Percentiles rank a stretch among this genome's conserved stretches.
Conservation (phyloP, 23 tunicate species). For the Trididemnum clinides region DNA sequence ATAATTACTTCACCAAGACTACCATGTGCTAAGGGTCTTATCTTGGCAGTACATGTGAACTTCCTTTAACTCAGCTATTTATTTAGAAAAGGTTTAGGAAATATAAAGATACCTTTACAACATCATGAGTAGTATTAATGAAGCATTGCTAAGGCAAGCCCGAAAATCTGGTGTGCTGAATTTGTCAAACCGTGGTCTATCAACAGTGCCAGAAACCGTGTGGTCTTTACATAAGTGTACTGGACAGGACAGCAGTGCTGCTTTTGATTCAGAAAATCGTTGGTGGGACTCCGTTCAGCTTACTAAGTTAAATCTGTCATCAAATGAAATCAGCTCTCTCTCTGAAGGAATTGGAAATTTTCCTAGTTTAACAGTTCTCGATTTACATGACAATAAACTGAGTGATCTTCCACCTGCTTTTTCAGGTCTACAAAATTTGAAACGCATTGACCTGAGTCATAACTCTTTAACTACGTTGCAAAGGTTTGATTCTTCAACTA, state of each 20-base stretch:
- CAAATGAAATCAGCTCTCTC: conserved; percentile 47
- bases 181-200: conserved; percentile 47
- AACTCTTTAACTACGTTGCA: conserved; percentile 48
- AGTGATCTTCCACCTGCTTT: conserved; percentile 28
- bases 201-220: conserved; percentile 54
- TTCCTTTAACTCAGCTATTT: too few species aligned
- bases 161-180: conserved; percentile 72
- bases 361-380: conserved; percentile 45
- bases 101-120: too few species aligned
- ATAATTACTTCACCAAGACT: too few species aligned
- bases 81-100: too few species aligned
- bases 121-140: too few species aligned
- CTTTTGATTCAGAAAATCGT: conserved; percentile 26
- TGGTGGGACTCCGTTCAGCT: conserved; percentile 91
- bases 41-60: too few species aligned
- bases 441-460: conserved; percentile 67
- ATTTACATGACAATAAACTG: conserved; percentile 85
- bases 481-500: conserved; percentile 7
- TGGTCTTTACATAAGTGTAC: conserved; percentile 58
- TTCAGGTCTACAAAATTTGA: conserved; percentile 31
- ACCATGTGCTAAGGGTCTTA: too few species aligned
- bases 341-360: conserved; percentile 58
- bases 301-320: conserved; percentile 62
- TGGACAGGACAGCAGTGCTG: conserved; percentile 30
- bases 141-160: conserved; percentile 66